Percentiles rank a stretch among this genome's conserved stretches.
Conservation (phyloP, 2,888 invertebrate species). For the Lycia hirtaria region DNA sequence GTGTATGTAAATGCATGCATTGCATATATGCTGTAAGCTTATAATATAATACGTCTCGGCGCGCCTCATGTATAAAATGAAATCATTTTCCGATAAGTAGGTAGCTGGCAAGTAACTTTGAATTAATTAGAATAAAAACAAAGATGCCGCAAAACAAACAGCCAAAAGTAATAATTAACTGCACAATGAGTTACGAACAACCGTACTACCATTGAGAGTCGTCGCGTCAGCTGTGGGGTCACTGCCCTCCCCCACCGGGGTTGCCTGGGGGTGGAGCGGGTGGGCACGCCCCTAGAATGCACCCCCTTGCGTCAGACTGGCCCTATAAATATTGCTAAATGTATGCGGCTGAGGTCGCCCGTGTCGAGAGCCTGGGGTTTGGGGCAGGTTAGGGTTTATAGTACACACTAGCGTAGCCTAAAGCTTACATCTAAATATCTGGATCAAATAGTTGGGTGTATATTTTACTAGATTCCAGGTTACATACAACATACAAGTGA, state of each 20-base stretch:
- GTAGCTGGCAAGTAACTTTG: too few species aligned
- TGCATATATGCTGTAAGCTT: too few species aligned
- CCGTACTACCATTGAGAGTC: conserved; percentile 67
- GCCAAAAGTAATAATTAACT: conserved; percentile 35
- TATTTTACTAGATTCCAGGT: too few species aligned
- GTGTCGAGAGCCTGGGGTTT: conserved; percentile 39
- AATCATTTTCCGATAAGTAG: too few species aligned
- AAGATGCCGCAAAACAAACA: conserved; percentile 33
- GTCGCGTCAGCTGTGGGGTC: conserved; percentile 76
- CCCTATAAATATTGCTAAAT: conserved; percentile 29
- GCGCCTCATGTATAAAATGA: too few species aligned
- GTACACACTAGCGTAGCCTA: background rate
- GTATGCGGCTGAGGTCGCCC: conserved; percentile 37
- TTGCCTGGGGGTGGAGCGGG: conserved; percentile 28
- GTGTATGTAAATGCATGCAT: too few species aligned
- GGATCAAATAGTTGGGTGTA: background rate
- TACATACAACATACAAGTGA: too few species aligned
- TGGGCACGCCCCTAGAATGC: conserved; percentile 55
- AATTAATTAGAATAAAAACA: background rate
- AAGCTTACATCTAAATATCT: conserved; percentile 9
- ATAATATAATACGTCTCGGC: too few species aligned
- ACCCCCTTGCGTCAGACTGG: conserved; percentile 38
- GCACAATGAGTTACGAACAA: conserved; percentile 26
- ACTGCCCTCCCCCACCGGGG: conserved; percentile 48
- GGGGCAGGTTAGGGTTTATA: conserved; percentile 25